A percentile compares a stretch with the other conserved stretches of the same genome.
phyloP scores from a whole-genome alignment of 2,113 vertebrate genomes.

The Dissostichus mawsoni region DNA sequence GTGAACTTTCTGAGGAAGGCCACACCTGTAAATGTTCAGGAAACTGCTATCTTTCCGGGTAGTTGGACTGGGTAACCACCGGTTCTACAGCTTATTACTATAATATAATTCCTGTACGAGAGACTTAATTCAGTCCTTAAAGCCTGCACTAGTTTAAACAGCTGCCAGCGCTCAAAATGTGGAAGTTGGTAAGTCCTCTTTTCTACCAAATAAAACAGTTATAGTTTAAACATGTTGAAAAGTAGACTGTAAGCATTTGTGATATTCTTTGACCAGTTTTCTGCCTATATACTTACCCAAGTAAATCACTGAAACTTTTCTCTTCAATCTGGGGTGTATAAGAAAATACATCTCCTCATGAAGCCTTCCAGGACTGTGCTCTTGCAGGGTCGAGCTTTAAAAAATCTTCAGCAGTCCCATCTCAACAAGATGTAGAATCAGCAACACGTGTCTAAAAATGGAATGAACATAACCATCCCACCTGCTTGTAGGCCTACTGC shows the following conservation, averaged over 20 bases:
- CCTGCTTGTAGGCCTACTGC: constrained; percentile 40
- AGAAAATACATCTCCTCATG: constrained; percentile 33
- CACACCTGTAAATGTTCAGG: constrained; percentile 75
- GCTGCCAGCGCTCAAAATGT: not conserved
- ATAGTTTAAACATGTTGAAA: constrained; percentile 1
- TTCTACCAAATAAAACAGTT: not conserved
- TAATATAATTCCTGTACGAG: constrained; percentile 38
- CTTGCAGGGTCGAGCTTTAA: constrained; percentile 17
- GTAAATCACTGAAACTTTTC: constrained; percentile 28
- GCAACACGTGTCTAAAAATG: constrained; percentile 22
- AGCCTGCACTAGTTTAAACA: not conserved
- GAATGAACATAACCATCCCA: constrained; percentile 46
- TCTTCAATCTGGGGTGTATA: constrained; percentile 26
- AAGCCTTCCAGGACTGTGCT: constrained; percentile 13
- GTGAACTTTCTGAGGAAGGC: constrained; percentile 65
- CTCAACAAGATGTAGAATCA: constrained; percentile 36
- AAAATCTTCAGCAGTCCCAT: constrained; percentile 29
- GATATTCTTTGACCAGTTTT: not conserved
- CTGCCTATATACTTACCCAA: constrained; percentile 54
- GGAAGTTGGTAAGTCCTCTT: constrained; percentile 3
- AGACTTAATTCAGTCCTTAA: not conserved
- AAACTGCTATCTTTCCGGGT: constrained; percentile 69
- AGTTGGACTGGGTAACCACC: constrained; percentile 67
- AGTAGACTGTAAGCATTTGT: not conserved
- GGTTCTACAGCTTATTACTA: constrained; percentile 55